phyloP scores from a whole-genome alignment of 2,797 vertebrate species.

The Rhinogobio ventralis region DNA sequence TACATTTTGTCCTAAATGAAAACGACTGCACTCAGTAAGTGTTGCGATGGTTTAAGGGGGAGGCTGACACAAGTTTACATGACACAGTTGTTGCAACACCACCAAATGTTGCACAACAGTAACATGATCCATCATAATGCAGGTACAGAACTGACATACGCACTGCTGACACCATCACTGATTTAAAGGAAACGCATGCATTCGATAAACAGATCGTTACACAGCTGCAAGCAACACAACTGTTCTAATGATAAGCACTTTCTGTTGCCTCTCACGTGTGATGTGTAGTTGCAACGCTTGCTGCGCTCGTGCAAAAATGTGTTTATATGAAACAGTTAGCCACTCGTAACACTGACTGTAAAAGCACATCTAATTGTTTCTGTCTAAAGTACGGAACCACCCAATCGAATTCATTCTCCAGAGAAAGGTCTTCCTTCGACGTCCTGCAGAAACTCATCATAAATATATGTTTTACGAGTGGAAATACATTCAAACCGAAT shows the following conservation, averaged over 20 bases:
- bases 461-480: neutral
- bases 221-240: neutral
- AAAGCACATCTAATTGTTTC: slow-evolving; percentile 20
- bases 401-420: slow-evolving; percentile 9
- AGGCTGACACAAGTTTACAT: slow-evolving; percentile 31
- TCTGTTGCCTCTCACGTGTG: slow-evolving; percentile 7
- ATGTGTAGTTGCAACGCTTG: neutral
- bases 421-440: slow-evolving; percentile 39
- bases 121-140: slow-evolving; percentile 31
- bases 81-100: slow-evolving; percentile 54
- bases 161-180: neutral
- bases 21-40: neutral
- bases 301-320: slow-evolving; percentile 6
- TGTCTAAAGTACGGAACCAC: slow-evolving; percentile 52
- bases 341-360: neutral
- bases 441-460: slow-evolving; percentile 26
- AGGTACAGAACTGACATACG: slow-evolving; percentile 23
- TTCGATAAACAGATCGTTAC: neutral
- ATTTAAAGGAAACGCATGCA: slow-evolving; percentile 27
- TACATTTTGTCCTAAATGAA: neutral
- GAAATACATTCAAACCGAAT: neutral
- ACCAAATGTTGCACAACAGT: slow-evolving; percentile 53
- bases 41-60: slow-evolving; percentile 4
- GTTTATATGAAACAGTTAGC: neutral
- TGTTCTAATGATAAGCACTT: slow-evolving; percentile 3